These are phyloP conservation scores for Halocynthia aurantium DNA, from an alignment of 23 tunicate genomes.

Conservation along the genomic window DNA sequence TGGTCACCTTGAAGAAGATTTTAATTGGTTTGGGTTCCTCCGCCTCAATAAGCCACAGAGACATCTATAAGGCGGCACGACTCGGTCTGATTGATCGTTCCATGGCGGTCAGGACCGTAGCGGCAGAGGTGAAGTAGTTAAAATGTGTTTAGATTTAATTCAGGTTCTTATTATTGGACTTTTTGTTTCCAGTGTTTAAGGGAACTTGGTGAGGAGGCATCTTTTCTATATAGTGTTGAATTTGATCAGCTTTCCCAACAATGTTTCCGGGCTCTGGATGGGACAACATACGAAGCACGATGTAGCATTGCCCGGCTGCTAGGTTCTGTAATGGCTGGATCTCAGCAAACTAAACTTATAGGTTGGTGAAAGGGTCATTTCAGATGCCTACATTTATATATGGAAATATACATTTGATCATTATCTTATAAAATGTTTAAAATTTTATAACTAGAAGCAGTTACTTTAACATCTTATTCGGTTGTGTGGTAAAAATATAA, in stretches of 20 bases:
- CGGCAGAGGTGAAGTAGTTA: slow-evolving; percentile 61
- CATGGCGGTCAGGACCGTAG: slow-evolving; percentile 67
- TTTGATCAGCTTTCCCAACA: slow-evolving; percentile 88
- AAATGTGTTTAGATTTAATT: neutral
- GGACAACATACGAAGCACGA: slow-evolving; percentile 77
- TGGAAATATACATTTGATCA: too few relatives aligned
- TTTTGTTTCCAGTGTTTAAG: slow-evolving; percentile 52
- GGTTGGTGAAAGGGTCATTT: slow-evolving; percentile 1
- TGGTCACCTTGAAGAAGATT: slow-evolving; percentile 55
- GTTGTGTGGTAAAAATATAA: too few relatives aligned
- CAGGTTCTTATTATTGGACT: neutral
- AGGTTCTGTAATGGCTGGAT: slow-evolving; percentile 62
- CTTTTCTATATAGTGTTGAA: slow-evolving; percentile 64
- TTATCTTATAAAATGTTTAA: too few relatives aligned
- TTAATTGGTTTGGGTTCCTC: slow-evolving; percentile 72
- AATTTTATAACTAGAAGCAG: too few relatives aligned
- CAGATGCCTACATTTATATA: too few relatives aligned
- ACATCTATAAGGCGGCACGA: slow-evolving; percentile 84
- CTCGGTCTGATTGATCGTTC: slow-evolving; percentile 57
- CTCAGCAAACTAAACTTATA: slow-evolving; percentile 35
- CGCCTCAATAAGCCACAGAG: slow-evolving; percentile 89
- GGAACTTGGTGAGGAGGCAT: slow-evolving; percentile 61
- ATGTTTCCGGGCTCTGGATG: slow-evolving; percentile 64
- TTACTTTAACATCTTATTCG: too few relatives aligned
- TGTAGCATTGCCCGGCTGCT: slow-evolving; percentile 73